A percentile compares a stretch with the other conserved stretches of the same genome.
Evolutionary conservation across 2,888 invertebrate genomes (phyloP).

Genomic region (Eustalomyia histrio): DNA sequence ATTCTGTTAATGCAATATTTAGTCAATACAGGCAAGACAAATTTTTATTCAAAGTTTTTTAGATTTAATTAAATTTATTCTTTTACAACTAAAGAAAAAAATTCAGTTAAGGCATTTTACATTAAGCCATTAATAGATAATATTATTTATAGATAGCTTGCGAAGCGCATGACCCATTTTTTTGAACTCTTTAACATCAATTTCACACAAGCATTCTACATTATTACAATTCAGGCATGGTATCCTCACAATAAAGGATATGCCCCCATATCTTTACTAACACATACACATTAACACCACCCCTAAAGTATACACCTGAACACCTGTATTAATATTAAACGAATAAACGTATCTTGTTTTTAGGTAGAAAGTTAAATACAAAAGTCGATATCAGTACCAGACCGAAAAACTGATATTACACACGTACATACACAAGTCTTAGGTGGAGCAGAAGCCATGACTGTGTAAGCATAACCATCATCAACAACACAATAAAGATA

Average conservation of each 20-base stretch:
- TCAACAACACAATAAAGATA: conserved; percentile 54
- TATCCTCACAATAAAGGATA: conserved; percentile 46
- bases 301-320: conserved; percentile 23
- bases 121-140: no score
- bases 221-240: not conserved
- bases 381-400: conserved; percentile 45
- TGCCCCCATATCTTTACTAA: conserved; percentile 11
- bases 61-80: no score
- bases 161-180: conserved; percentile 77
- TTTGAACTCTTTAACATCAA: conserved; percentile 71
- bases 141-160: conserved; percentile 33
- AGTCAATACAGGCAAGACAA: no score
- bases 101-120: no score
- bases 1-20: no score
- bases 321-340: conserved; percentile 11
- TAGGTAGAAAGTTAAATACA: conserved; percentile 25
- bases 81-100: no score
- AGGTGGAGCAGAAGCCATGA: conserved; percentile 78
- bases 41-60: no score
- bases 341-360: conserved; percentile 5
- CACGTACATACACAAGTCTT: conserved; percentile 66
- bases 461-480: conserved; percentile 70
- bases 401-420: conserved; percentile 56
- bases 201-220: conserved; percentile 62
- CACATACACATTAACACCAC: conserved; percentile 34